These are phyloP conservation scores for Lissocephala sabroskyi DNA, from an alignment of 2,888 invertebrate species.

Conservation along the genomic window DNA sequence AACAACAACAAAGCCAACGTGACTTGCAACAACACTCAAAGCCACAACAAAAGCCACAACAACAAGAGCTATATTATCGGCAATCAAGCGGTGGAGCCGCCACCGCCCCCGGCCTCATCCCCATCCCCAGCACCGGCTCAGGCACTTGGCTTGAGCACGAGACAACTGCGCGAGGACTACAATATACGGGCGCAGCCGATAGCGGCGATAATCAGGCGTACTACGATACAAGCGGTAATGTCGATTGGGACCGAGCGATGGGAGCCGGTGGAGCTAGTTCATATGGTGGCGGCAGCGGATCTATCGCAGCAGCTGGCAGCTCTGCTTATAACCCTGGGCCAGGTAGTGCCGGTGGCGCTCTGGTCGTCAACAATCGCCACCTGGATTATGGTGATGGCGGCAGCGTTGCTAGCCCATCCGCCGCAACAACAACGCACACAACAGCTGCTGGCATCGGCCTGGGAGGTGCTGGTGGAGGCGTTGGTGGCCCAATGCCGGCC, in stretches of 20 bases:
- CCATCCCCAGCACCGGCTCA: slow-evolving; percentile 15
- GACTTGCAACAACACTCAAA: slow-evolving; percentile 44
- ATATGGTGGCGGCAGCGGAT: slow-evolving; percentile 69
- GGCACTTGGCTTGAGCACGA: slow-evolving; percentile 50
- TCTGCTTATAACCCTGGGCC: slow-evolving; percentile 62
- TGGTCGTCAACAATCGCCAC: slow-evolving; percentile 56
- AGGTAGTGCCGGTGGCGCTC: slow-evolving; percentile 59
- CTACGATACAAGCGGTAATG: slow-evolving; percentile 70
- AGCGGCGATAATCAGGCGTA: slow-evolving; percentile 70
- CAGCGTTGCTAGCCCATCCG: slow-evolving; percentile 69
- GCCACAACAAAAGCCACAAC: slow-evolving; percentile 38
- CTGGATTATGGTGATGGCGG: slow-evolving; percentile 70
- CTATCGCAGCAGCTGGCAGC: slow-evolving; percentile 62
- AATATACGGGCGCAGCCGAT: slow-evolving; percentile 52
- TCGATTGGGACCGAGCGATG: slow-evolving; percentile 71
- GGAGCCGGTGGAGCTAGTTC: slow-evolving; percentile 71
- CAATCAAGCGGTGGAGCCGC: slow-evolving; percentile 19
- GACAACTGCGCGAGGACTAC: slow-evolving; percentile 60
- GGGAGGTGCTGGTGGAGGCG: slow-evolving; percentile 46
- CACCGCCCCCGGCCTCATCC: slow-evolving; percentile 21
- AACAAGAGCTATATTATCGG: slow-evolving; percentile 17
- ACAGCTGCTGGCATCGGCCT: slow-evolving; percentile 49
- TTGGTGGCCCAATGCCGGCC: slow-evolving; percentile 20
- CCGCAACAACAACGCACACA: slow-evolving; percentile 47
- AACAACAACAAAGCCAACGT: slow-evolving; percentile 50